Base-by-base conservation (phyloP, 2,797 vertebrate species). In the Potorous gilbertii region DNA sequence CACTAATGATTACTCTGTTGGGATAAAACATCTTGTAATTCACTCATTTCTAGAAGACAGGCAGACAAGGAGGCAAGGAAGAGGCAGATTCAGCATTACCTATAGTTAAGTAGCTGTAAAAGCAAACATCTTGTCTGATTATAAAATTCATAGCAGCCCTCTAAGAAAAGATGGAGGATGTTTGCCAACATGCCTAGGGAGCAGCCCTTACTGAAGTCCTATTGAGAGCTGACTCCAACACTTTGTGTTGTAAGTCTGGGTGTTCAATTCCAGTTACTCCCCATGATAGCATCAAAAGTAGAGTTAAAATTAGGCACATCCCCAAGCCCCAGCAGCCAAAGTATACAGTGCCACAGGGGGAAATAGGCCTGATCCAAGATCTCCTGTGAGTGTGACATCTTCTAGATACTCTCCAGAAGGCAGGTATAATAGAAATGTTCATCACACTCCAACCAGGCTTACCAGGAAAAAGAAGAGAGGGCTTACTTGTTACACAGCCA, bases 271-370 rank as follows among this genome's bases (percentile, higher is more conserved):
- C 97, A 97, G 95, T 96, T 97, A 98, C 34, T 93, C 91, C 93
- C 90, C 46, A n/a, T 97, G 98, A 98, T 98, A 97, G 91, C 54
- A 98, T 98, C 97, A 94, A 46, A 95, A 96, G 55, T 96, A 94
- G 95, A 97, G 97, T 94, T 97, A 97, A 98, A 97, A 94, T 95
- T 90, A 96, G 94, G 90, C 93, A 91, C 18, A 50, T 55, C 29
- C 92, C 95, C 96, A 97, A 90, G 95, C 66, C 55, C 3, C 0
- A 10, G 93, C 55, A 95, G 97, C 97, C 97, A 97, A 96, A 96
- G 94, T 93, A 93, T 96, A 97, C 95, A 94, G 92, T 1, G 95
- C 96, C 95, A 54, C 54, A 29, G 96, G 95, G 97, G 90, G 95
- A 92, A 96, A 92, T 40, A 91, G 5, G 14, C 93, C 4, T 54